phyloP scores from a whole-genome alignment of 2,888 invertebrate species.

The Parnassius apollo region DNA sequence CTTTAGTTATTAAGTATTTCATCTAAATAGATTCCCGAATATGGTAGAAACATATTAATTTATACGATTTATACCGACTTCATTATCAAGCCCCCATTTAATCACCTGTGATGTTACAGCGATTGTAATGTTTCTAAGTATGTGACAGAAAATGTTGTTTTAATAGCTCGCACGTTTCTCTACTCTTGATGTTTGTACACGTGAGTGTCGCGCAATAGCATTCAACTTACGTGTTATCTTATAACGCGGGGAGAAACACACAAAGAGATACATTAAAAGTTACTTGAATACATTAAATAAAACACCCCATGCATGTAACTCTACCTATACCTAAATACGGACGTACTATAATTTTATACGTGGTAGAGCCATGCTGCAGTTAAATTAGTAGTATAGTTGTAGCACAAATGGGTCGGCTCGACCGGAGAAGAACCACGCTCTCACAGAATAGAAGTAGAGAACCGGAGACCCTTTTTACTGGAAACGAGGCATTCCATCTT shows the following conservation, averaged over 20 bases:
- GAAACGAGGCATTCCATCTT: too few relatives aligned
- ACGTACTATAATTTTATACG: too few relatives aligned
- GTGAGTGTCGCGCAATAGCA: slow-evolving; percentile 14
- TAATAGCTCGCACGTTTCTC: slow-evolving; percentile 21
- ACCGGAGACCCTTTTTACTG: too few relatives aligned
- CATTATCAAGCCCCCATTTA: slow-evolving; percentile 1
- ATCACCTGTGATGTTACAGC: slow-evolving; percentile 6
- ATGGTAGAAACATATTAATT: too few relatives aligned
- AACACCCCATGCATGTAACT: neutral
- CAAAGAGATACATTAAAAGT: slow-evolving; percentile 6
- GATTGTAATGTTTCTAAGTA: slow-evolving; percentile 13
- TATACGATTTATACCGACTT: neutral
- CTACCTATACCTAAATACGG: too few relatives aligned
- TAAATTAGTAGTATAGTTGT: too few relatives aligned
- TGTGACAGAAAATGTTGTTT: slow-evolving; percentile 20
- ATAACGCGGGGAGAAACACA: slow-evolving; percentile 1
- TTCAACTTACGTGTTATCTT: slow-evolving; percentile 10
- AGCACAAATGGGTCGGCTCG: too few relatives aligned
- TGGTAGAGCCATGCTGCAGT: too few relatives aligned
- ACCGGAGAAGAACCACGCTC: too few relatives aligned
- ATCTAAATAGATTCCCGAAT: neutral
- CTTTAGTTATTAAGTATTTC: neutral
- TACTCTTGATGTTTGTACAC: slow-evolving; percentile 14
- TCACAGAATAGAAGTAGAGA: too few relatives aligned
- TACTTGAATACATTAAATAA: neutral